A percentile compares a stretch with the other conserved stretches of the same genome.
Evolutionary conservation across 1,140 invertebrate genomes (phyloP).

Genomic region (Hypsibius dujardini): DNA sequence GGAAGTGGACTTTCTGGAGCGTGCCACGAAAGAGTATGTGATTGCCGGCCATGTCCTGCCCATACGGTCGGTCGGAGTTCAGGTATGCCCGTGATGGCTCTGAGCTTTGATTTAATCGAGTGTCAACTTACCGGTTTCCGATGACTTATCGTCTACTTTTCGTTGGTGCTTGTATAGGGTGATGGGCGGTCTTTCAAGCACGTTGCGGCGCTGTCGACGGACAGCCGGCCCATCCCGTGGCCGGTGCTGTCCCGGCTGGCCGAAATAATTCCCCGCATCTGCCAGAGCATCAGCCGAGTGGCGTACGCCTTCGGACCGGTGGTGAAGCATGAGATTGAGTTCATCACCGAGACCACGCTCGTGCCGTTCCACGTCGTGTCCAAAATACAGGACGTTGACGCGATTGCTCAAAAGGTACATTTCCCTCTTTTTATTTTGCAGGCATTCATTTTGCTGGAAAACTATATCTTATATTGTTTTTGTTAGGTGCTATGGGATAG

Average conservation of each 20-base stretch:
- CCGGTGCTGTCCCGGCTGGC: constrained; percentile 68
- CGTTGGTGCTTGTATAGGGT: constrained; percentile 43
- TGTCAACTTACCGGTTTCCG: not conserved
- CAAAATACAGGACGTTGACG: constrained; percentile 37
- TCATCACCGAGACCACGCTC: constrained; percentile 23
- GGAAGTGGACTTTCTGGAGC: constrained; percentile 49
- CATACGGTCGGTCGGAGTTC: constrained; percentile 86
- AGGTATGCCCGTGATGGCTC: constrained; percentile 42
- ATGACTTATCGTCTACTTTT: not conserved
- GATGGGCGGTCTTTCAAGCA: constrained; percentile 87
- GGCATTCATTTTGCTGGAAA: constrained; percentile 15
- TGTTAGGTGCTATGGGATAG: constrained; percentile 45
- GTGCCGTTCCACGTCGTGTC: constrained; percentile 20
- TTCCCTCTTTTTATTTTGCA: constrained; percentile 16
- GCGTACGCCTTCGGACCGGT: constrained; percentile 8
- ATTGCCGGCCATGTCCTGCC: constrained; percentile 71
- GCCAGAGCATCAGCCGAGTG: constrained; percentile 62
- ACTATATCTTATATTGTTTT: not conserved
- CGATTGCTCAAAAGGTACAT: constrained; percentile 60
- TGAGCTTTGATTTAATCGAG: constrained; percentile 16
- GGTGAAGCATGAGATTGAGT: constrained; percentile 24
- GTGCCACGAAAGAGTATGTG: constrained; percentile 57
- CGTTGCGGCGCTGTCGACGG: constrained; percentile 72
- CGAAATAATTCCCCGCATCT: constrained; percentile 68
- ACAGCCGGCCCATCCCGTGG: constrained; percentile 60